phyloP scores from a whole-genome alignment of 2,888 invertebrate species.

The Steinernema hermaphroditum region DNA sequence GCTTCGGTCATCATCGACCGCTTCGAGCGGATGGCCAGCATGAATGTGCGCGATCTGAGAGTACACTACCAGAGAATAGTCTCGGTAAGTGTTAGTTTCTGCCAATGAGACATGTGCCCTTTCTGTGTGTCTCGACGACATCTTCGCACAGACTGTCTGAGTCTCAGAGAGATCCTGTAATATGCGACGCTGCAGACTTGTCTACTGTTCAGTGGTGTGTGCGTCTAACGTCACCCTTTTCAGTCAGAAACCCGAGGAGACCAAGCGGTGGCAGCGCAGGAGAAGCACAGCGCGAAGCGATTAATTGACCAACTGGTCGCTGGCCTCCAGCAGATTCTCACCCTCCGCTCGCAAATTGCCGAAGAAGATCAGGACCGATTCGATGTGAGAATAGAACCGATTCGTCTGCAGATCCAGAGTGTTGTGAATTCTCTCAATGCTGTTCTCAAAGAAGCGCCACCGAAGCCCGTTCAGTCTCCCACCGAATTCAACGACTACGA shows the following conservation, averaged over 20 bases:
- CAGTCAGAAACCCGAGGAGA: constrained; percentile 41
- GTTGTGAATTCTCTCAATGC: constrained; percentile 42
- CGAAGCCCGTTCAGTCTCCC: not conserved
- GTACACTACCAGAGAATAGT: constrained; percentile 38
- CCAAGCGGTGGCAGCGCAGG: constrained; percentile 36
- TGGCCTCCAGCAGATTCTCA: constrained; percentile 49
- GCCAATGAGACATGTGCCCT: no score
- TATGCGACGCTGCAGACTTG: no score
- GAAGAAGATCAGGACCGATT: constrained; percentile 44
- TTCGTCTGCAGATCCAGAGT: constrained; percentile 50
- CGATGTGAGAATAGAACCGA: constrained; percentile 51
- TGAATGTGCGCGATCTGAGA: constrained; percentile 39
- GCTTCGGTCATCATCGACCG: constrained; percentile 41
- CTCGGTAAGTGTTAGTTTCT: constrained; percentile 32
- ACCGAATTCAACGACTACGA: not conserved
- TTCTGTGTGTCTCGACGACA: no score
- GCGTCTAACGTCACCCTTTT: no score
- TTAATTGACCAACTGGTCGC: constrained; percentile 50
- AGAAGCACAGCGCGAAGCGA: constrained; percentile 41
- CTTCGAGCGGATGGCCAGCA: constrained; percentile 39
- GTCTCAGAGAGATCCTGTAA: no score
- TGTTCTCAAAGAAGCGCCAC: constrained; percentile 4
- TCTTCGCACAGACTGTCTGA: no score
- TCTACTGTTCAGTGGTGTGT: no score
- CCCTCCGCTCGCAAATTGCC: constrained; percentile 42